Evolutionary conservation across 2,113 vertebrate genomes (phyloP).

Genomic region (Trichechus manatus): DNA sequence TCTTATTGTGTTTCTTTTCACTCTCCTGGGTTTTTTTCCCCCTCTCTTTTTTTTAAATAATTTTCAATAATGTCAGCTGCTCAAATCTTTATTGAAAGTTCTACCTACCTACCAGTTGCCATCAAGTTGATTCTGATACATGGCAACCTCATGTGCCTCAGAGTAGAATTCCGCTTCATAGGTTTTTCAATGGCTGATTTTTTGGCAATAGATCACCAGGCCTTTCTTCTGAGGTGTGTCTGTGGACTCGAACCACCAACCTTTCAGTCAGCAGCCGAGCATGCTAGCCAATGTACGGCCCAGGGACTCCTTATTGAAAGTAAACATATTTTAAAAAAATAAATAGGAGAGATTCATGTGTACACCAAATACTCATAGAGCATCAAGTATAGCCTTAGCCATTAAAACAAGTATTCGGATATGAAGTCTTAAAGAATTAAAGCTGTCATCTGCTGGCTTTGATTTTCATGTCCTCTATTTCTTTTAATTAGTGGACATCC

Average conservation of each 20-base stretch:
- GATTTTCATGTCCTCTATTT: background rate
- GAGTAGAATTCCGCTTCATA: background rate
- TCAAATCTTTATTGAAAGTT: conserved; percentile 7
- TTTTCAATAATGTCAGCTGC: background rate
- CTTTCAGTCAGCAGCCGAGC: background rate
- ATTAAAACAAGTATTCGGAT: background rate
- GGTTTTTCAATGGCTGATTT: background rate
- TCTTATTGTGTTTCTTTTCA: background rate
- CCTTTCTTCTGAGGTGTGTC: background rate
- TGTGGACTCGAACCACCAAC: background rate
- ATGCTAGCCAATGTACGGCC: background rate
- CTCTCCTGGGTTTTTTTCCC: background rate
- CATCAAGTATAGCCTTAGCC: background rate
- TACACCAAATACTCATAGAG: background rate
- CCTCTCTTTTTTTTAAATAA: background rate
- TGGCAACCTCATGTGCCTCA: background rate
- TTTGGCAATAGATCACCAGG: background rate
- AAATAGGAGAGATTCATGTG: background rate
- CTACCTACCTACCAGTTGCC: background rate
- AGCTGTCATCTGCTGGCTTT: background rate
- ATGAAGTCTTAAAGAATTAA: conserved; percentile 8
- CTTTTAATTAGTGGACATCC: conserved; percentile 55
- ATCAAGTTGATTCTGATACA: background rate
- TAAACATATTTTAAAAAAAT: background rate
- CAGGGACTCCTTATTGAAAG: background rate